Conservation (phyloP, 2,888 invertebrate species). For the Criorhina ranunculi region DNA sequence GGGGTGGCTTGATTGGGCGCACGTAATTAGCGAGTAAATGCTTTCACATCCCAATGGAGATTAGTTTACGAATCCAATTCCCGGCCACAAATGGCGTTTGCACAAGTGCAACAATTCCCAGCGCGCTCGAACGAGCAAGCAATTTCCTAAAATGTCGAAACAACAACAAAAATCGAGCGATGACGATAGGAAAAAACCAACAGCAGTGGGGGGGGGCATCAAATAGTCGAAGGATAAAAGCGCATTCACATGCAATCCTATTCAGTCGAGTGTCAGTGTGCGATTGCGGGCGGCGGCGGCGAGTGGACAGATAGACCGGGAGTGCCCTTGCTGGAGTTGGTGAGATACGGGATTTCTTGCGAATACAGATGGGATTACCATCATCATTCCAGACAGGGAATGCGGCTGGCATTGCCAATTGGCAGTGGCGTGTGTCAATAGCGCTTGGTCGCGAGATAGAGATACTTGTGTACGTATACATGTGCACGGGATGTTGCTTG, state of each 20-base stretch:
- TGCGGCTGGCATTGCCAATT: conserved; percentile 47
- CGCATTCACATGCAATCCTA: conserved; percentile 73
- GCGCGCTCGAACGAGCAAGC: conserved; percentile 67
- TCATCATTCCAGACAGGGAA: conserved; percentile 56
- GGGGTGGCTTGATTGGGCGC: conserved; percentile 54
- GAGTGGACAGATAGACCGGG: conserved; percentile 20
- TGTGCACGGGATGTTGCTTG: conserved; percentile 17
- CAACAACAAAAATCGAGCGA: conserved; percentile 62
- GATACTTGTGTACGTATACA: conserved; percentile 18
- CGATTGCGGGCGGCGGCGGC: no score
- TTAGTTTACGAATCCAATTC: conserved; percentile 75
- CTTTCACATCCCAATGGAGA: conserved; percentile 71
- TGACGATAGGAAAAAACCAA: conserved; percentile 9
- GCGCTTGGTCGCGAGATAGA: conserved; percentile 57
- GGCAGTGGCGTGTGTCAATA: conserved; percentile 56
- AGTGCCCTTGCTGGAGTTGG: conserved; percentile 51
- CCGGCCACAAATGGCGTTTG: conserved; percentile 80
- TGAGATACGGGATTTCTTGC: conserved; percentile 73
- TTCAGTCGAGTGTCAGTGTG: conserved; percentile 40
- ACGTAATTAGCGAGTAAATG: conserved; percentile 70
- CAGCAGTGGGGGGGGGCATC: conserved; percentile 18
- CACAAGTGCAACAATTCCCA: conserved; percentile 83
- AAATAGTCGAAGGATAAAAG: conserved; percentile 71
- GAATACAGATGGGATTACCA: conserved; percentile 73
- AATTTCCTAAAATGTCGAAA: conserved; percentile 69